These are phyloP conservation scores for Drosophila ironensis DNA, from an alignment of 1,140 invertebrate genomes.

Conservation along the genomic window DNA sequence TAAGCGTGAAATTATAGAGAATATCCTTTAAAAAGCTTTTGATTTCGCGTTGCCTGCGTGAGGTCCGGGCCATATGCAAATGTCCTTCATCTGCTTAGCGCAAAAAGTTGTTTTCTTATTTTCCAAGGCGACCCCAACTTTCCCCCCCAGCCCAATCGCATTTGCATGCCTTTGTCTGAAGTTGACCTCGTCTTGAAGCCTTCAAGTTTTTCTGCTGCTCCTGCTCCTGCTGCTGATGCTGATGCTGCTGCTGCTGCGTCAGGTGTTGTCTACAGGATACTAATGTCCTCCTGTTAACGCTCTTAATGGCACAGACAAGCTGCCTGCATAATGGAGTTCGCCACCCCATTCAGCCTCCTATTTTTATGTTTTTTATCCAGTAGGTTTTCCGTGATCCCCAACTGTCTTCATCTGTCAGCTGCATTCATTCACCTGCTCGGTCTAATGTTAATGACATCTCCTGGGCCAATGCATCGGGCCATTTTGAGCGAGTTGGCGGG, in stretches of 20 bases:
- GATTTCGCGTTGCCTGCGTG: constrained; percentile 53
- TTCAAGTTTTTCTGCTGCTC: constrained; percentile 12
- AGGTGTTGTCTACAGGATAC: constrained; percentile 72
- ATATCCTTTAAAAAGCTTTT: constrained; percentile 81
- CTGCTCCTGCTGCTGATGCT: constrained; percentile 73
- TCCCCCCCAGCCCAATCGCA: constrained; percentile 34
- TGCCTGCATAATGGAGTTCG: constrained; percentile 74
- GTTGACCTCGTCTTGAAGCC: constrained; percentile 59
- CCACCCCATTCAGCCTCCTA: not conserved
- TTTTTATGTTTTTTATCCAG: not conserved
- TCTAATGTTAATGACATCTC: constrained; percentile 76
- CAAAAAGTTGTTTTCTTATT: constrained; percentile 76
- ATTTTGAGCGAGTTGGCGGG: constrained; percentile 31
- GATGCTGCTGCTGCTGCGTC: constrained; percentile 41
- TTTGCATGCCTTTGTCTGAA: constrained; percentile 78
- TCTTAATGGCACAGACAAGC: constrained; percentile 73
- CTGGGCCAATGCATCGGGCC: constrained; percentile 67
- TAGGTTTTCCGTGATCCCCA: constrained; percentile 8
- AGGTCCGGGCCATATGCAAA: constrained; percentile 58
- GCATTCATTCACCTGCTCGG: constrained; percentile 73
- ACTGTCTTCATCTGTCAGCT: constrained; percentile 65
- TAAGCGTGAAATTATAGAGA: constrained; percentile 71
- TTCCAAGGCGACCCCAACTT: constrained; percentile 50
- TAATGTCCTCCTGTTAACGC: constrained; percentile 70
- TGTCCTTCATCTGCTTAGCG: constrained; percentile 75